Conservation (phyloP, 2,797 vertebrate genomes). For the Limosa lapponica region DNA sequence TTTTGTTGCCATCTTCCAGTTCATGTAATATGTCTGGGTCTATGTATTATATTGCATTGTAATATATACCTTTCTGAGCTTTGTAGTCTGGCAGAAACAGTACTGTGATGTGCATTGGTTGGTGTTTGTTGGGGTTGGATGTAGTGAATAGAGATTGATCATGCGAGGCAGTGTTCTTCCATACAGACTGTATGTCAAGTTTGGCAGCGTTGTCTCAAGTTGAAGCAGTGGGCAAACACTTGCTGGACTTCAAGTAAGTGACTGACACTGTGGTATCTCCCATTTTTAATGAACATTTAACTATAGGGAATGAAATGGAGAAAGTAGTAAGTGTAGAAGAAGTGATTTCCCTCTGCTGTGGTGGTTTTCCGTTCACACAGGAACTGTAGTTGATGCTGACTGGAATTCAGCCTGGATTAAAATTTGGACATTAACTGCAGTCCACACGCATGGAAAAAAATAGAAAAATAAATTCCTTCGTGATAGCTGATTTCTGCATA, state of each 20-base stretch:
- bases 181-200: neutral
- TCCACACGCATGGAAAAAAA: neutral
- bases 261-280: neutral
- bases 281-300: neutral
- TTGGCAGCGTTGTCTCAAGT: neutral
- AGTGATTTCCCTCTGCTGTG: neutral
- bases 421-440: neutral
- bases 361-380: neutral
- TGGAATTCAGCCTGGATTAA: slow-evolving; percentile 17
- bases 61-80: neutral
- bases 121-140: neutral
- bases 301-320: neutral
- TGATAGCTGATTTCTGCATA: slow-evolving; percentile 57
- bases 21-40: neutral
- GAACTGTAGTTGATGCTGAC: neutral
- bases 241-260: neutral
- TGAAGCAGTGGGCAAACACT: neutral
- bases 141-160: neutral
- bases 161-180: neutral
- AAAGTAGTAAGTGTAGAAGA: neutral
- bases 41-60: neutral
- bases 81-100: neutral
- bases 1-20: neutral
- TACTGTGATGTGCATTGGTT: rapidly evolving
- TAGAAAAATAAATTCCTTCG: slow-evolving; percentile 9